Percentiles rank a stretch among this genome's conserved stretches.
phyloP scores from a whole-genome alignment of 1,140 invertebrate species.

The Paraescarpia echinospica region DNA sequence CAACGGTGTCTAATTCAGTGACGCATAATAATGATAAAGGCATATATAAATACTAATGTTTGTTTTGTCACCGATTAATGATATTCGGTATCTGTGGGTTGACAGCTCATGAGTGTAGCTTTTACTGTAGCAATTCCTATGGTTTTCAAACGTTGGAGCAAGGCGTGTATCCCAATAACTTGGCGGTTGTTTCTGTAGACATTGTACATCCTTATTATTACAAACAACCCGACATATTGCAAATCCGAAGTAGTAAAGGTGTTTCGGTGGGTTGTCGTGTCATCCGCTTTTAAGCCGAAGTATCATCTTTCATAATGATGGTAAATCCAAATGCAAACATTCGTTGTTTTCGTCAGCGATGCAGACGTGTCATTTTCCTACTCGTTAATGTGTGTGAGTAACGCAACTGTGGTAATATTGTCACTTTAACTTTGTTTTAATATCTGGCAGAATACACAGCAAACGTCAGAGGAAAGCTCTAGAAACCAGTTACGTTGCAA shows the following conservation, averaged over 20 bases:
- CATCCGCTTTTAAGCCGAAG: background rate
- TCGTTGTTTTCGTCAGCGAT: background rate
- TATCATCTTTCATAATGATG: background rate
- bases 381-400: background rate
- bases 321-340: background rate
- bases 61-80: background rate
- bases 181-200: background rate
- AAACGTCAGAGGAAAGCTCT: background rate
- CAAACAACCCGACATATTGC: background rate
- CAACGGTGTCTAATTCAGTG: background rate
- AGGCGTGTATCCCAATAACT: background rate
- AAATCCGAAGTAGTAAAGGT: background rate
- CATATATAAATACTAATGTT: background rate
- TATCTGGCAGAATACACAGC: background rate
- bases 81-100: background rate
- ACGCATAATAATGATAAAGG: background rate
- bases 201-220: background rate
- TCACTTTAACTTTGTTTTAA: background rate
- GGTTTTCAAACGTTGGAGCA: background rate
- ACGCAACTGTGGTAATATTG: background rate
- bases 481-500: background rate
- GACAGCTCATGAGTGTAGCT: background rate
- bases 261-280: background rate
- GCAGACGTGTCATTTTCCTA: background rate
- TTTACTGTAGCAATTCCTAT: background rate